phyloP scores from a whole-genome alignment of 2,113 vertebrate genomes.

The Lepidothrix coronata region DNA sequence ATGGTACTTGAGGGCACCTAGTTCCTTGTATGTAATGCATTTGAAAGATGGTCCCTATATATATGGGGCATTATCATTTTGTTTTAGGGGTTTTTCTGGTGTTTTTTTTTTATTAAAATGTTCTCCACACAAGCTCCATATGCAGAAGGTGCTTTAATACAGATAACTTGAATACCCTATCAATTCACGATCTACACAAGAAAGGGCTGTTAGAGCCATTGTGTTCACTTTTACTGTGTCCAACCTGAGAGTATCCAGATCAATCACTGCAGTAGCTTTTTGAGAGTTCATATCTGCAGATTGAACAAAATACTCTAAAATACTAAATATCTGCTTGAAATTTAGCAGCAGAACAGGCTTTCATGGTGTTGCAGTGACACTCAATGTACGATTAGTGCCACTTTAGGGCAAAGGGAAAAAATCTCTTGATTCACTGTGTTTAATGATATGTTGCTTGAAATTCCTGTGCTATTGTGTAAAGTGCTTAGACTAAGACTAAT shows the following conservation, averaged over 20 bases:
- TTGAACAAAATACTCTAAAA: background rate
- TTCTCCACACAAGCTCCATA: background rate
- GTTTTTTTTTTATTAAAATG: background rate
- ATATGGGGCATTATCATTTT: background rate
- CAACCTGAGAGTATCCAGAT: background rate
- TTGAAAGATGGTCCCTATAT: background rate
- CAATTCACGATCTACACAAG: background rate
- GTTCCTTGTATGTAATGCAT: background rate
- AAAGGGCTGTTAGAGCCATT: background rate
- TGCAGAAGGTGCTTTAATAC: background rate
- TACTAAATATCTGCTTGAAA: background rate
- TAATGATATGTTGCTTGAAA: background rate
- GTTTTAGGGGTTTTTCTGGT: background rate
- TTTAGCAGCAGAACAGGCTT: background rate
- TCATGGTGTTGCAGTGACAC: background rate
- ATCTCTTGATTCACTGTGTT: background rate
- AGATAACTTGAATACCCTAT: background rate
- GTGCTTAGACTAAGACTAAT: background rate
- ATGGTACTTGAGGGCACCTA: background rate
- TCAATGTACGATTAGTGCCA: background rate
- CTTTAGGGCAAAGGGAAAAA: background rate
- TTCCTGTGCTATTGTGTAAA: background rate
- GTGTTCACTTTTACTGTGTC: background rate
- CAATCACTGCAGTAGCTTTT: background rate
- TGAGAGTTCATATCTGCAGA: background rate